Base-by-base conservation (phyloP, 2,888 invertebrate species). In the Harpagoxenus sublaevis region DNA sequence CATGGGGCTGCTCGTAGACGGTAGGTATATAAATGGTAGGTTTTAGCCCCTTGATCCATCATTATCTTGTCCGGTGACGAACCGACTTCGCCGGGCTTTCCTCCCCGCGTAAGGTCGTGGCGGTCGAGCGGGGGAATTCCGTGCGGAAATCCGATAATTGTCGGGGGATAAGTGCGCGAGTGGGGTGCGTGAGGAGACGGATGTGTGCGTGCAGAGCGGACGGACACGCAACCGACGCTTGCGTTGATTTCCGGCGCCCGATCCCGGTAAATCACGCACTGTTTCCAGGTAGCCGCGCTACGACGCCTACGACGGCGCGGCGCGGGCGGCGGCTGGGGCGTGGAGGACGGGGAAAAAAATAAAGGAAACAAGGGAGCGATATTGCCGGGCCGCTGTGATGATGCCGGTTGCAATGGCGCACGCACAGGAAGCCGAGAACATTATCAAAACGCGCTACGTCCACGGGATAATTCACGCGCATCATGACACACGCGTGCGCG, bases 111-210 rank as follows among this genome's bases (percentile, higher is more conserved):
- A 23, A 23, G 23, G 23, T 23, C 23, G 28, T 53, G 53, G 15
- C 23, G 9, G 57, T 62, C 42, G 70, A 81, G 70, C 84, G 65
- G 62, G 85, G 23, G 83, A 86, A 86, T 86, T 87, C 55, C 83
- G 84, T 79, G 85, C 87, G 89, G 90, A 90, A 93, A 92, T 91
- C 87, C 90, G 91, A 91, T 93, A 93, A 93, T 93, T 92, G 90
- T 81, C 85, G 84, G 82, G 89, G 86, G 86, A 83, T 84, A 88
- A 87, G 87, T 71, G 83, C 45, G 77, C 85, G 83, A 84, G 75
- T 51, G 35, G 81, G 87, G 23, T 23, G 91, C 89, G 88, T 85
- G 89, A 79, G 82, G 85, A 85, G 84, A 84, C 84, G 82, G 68
- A 88, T 83, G 88, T 78, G 85, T 89, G 89, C 89, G 87, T 79